A percentile compares a stretch with the other conserved stretches of the same genome.
Conservation (phyloP, 2,113 vertebrate species). For the Hymenochirus boettgeri region DNA sequence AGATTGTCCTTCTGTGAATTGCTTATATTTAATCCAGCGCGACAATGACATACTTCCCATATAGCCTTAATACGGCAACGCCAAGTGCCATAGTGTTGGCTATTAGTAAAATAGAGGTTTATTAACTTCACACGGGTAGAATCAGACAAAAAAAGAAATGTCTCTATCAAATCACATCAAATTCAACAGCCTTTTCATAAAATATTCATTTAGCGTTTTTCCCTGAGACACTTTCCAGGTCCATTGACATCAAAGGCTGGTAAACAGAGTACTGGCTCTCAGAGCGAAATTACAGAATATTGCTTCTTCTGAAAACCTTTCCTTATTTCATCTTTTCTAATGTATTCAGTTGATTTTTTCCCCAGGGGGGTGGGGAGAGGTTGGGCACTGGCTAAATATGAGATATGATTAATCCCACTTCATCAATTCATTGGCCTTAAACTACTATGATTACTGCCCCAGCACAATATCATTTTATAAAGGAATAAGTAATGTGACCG, state of each 20-base stretch:
- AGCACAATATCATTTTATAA: too few species aligned
- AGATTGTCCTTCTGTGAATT: too few species aligned
- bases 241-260: background rate
- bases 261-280: background rate
- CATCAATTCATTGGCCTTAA: too few species aligned
- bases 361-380: too few species aligned
- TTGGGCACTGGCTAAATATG: too few species aligned
- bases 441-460: too few species aligned
- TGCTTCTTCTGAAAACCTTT: background rate
- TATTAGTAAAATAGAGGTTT: background rate
- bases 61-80: too few species aligned
- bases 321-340: background rate
- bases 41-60: too few species aligned
- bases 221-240: background rate
- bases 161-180: background rate
- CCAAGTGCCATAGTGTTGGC: background rate
- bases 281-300: background rate
- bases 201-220: background rate
- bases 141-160: background rate
- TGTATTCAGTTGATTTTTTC: background rate
- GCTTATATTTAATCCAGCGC: too few species aligned
- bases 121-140: background rate
- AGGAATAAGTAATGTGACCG: too few species aligned
- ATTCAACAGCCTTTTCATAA: background rate
- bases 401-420: too few species aligned